Evolutionary conservation across 2,888 invertebrate genomes (phyloP), one percentile per base, ranked within the genome.

Genomic region (Drosophila formosana): DNA sequence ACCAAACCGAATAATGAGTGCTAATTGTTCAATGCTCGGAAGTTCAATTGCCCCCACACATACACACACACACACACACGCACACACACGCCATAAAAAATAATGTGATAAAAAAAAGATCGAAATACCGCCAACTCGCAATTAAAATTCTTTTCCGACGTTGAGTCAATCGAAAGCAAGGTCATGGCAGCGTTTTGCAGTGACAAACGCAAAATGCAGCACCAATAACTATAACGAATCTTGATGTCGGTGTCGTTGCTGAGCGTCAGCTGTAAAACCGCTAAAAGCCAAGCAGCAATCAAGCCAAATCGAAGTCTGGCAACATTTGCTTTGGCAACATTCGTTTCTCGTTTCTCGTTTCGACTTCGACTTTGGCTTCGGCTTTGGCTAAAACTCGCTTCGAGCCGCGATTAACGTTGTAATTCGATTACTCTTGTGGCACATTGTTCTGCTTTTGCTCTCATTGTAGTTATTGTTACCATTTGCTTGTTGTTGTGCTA

Each of bases 391-490:
- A 87, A 89, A 84, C 85, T 60, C 63, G 85, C 77, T 85, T 84
- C 57, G 77, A 84, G 89, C 88, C 75, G 72, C 85, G 89, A 87
- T 85, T 88, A 89, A 70, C 75, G 82, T 58, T 79, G 85, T 85
- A 89, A 85, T 85, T 84, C 85, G 89, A 89, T 85, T 85, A 89
- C 88, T 88, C 85, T 85, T 80, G 63, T 80, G 73, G 65, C 71
- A 75, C 82, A 83, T 85, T 85, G 80, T 86, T 89, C 86, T 89
- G 86, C 78, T 72, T 47, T 57, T 82, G 72, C 75, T 85, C 78
- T 75, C 69, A 64, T 74, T 84, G 72, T 69, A 68, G 69, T 70
- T 65, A 68, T 41, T 77, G 57, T 72, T 67, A 43, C 50, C 75
- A 57, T 52, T 18, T 18, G 18, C 18, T 18, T 72, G 51, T 41